Conservation (phyloP, 2,797 vertebrate genomes). For the Muraenolepis orangiensis region DNA sequence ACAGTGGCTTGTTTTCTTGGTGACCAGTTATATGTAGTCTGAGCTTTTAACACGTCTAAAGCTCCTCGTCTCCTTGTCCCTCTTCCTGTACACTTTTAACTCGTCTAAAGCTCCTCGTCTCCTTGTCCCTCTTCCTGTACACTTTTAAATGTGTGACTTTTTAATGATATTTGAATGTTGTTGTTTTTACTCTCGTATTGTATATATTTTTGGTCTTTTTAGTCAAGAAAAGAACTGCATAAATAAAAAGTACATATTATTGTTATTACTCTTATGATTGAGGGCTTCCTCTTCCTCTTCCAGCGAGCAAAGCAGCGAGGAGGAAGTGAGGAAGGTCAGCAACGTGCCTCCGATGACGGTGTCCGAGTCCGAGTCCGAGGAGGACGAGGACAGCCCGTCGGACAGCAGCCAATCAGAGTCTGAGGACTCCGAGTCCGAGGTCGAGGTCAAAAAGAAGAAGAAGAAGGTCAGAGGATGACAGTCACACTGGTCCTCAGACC, state of each 20-base stretch:
- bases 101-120: not conserved
- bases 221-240: too few species aligned
- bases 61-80: not conserved
- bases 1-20: not conserved
- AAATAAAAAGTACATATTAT: too few species aligned
- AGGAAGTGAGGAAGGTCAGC: constrained; percentile 54
- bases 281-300: constrained; percentile 21
- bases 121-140: too few species aligned
- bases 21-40: too few species aligned
- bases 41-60: not conserved
- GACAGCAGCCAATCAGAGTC: constrained; percentile 86
- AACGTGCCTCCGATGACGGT: constrained; percentile 59
- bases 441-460: constrained; percentile 75
- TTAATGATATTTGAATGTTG: too few species aligned
- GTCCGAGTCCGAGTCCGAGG: constrained; percentile 78
- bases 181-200: not conserved
- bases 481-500: too few species aligned
- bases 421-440: constrained; percentile 76
- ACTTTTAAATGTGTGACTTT: not conserved
- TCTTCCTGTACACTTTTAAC: not conserved
- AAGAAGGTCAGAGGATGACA: constrained; percentile 66
- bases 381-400: constrained; percentile 82
- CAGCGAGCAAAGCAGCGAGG: constrained; percentile 77
- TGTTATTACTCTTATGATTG: not conserved
- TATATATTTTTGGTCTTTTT: not conserved